These are phyloP conservation scores for Brachylomia viminalis DNA, from an alignment of 2,888 invertebrate genomes.

Conservation along the genomic window DNA sequence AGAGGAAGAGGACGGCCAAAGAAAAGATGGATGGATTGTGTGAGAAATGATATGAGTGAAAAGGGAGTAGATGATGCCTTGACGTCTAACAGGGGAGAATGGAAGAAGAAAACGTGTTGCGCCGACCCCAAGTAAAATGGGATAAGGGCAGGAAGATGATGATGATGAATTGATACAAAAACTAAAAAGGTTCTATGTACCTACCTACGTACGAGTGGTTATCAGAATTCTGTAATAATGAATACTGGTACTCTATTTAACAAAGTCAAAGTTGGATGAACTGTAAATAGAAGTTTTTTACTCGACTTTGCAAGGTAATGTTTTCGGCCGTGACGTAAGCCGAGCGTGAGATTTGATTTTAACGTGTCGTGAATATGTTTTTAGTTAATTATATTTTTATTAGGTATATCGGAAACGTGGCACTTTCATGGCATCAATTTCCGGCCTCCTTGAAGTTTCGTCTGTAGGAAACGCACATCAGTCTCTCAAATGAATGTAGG, in stretches of 20 bases:
- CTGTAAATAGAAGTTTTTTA: background rate
- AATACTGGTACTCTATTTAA: background rate
- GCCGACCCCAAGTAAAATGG: too few relatives aligned
- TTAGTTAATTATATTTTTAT: too few relatives aligned
- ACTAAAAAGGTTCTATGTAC: constrained; percentile 5
- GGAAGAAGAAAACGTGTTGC: too few relatives aligned
- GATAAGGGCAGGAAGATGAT: too few relatives aligned
- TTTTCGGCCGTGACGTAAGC: constrained; percentile 5
- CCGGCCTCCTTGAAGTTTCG: background rate
- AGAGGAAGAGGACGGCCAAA: too few relatives aligned
- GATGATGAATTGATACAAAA: constrained; percentile 31
- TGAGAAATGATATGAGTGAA: too few relatives aligned
- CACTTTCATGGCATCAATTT: background rate
- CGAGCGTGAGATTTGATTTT: background rate
- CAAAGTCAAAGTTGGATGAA: constrained; percentile 17
- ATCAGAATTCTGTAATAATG: background rate
- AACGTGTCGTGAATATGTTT: background rate
- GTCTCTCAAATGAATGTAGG: background rate
- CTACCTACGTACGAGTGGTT: background rate
- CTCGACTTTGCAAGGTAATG: background rate
- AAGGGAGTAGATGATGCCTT: too few relatives aligned
- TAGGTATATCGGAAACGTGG: background rate
- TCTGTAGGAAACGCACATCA: too few relatives aligned
- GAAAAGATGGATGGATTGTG: too few relatives aligned
- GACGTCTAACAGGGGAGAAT: too few relatives aligned